Evolutionary conservation across 2,888 invertebrate genomes (phyloP), one percentile per base, ranked within the genome.

Genomic region (Trichopria drosophilae): DNA sequence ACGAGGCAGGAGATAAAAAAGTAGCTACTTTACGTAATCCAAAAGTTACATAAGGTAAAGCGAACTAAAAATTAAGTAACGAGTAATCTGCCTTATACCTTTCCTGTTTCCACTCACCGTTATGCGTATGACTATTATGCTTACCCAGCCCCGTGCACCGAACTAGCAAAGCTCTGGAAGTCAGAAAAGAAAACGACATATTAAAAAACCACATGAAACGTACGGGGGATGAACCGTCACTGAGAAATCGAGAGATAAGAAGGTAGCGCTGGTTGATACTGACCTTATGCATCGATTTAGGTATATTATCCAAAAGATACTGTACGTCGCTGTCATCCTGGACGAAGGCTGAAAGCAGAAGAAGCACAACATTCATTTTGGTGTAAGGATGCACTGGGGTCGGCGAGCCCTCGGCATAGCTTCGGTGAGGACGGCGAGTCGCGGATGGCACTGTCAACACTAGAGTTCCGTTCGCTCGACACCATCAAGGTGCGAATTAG

Each of bases 321-420:
- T 83, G 82, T 61, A 84, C 78, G 65, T 85, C 84, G 10, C 82
- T 84, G 75, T 84, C 85, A 69, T 79, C 85, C 75, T 85, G 84
- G 66, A 87, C 83, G 71, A 86, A 87, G 61, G 84, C 87, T 84
- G 78, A 64, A 63, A 63, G 22, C 22, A 12, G 2, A 41, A 53
- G 39, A 15, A 22, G 45, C n/a, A n/a, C n/a, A 28, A n/a, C 3
- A 23, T 6, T 37, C 18, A 7, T 39, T 23, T 19, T n/a, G 18
- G 3, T 20, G 39, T 13, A 10, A 19, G 24, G n/a, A 12, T 26
- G 13, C 29, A 47, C 28, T n/a, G n/a, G n/a, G n/a, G n/a, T n/a
- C n/a, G n/a, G n/a, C n/a, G n/a, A n/a, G n/a, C n/a, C n/a, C n/a
- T n/a, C n/a, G n/a, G n/a, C n/a, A n/a, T n/a, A n/a, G n/a, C n/a